Conservation (phyloP, 2,113 vertebrate genomes). For the Erythrolamprus reginae region DNA sequence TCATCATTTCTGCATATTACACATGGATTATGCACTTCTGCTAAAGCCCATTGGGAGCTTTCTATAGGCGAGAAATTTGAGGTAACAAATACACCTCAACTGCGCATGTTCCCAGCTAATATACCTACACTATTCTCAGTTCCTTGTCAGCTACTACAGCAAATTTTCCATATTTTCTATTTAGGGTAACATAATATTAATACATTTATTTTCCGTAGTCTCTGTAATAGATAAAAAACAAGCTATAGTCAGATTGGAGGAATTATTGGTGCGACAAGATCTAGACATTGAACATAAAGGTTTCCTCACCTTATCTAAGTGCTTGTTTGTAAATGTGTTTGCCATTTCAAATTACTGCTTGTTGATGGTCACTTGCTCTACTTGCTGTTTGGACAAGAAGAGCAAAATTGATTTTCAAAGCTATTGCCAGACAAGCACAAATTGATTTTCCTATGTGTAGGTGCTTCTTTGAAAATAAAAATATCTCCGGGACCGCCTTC, state of each 20-base stretch:
- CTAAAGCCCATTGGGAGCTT: neutral
- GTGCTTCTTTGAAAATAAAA: neutral
- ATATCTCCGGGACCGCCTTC: no score
- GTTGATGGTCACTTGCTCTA: neutral
- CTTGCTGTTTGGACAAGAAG: neutral
- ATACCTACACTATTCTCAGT: neutral
- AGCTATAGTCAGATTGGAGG: neutral
- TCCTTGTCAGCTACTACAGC: neutral
- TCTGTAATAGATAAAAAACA: neutral
- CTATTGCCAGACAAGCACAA: neutral
- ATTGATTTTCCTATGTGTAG: neutral
- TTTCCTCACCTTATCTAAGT: neutral
- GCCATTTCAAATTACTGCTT: neutral
- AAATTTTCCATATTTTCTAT: neutral
- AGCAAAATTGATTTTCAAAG: neutral
- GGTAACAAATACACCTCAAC: neutral
- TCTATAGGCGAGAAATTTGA: neutral
- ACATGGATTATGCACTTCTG: neutral
- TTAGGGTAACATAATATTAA: neutral
- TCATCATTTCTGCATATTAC: neutral
- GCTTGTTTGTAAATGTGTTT: neutral
- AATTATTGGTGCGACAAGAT: neutral
- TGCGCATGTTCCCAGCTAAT: neutral
- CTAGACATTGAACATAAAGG: neutral
- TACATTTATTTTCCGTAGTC: neutral